Percentiles rank a stretch among this genome's conserved stretches.
Conservation (phyloP, 2,888 invertebrate genomes). For the Trachelus tabidus region DNA sequence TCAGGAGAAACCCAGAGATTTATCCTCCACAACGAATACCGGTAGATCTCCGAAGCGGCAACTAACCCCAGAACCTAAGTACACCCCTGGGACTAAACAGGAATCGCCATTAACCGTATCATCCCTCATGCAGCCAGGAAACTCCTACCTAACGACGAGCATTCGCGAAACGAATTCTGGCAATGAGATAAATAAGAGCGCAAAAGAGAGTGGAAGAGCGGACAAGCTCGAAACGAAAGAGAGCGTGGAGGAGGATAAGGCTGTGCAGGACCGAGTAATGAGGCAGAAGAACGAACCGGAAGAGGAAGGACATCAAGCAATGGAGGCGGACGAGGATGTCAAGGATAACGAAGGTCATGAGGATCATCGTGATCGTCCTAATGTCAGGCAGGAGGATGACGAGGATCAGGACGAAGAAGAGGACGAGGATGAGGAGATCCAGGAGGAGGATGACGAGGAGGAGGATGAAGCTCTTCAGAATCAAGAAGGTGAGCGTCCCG, state of each 20-base stretch:
- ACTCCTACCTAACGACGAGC: neutral
- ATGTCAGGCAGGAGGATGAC: conserved; percentile 34
- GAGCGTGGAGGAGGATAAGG: conserved; percentile 5
- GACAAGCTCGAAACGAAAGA: neutral
- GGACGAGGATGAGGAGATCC: conserved; percentile 52
- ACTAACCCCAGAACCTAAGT: conserved; percentile 51
- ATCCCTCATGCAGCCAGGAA: conserved; percentile 9
- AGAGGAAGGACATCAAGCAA: conserved; percentile 55
- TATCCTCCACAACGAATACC: conserved; percentile 59
- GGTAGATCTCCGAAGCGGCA: conserved; percentile 51
- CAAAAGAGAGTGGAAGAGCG: conserved; percentile 1
- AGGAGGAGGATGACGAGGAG: conserved; percentile 35
- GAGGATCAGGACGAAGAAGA: conserved; percentile 43
- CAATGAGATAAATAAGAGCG: neutral
- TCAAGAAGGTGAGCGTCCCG: conserved; percentile 45
- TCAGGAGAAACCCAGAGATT: conserved; percentile 58
- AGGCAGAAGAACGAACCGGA: conserved; percentile 27
- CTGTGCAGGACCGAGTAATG: conserved; percentile 9
- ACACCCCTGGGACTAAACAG: conserved; percentile 15
- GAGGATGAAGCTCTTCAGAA: conserved; percentile 49
- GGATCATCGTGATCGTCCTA: neutral
- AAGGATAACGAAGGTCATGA: conserved; percentile 57
- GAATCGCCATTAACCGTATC: conserved; percentile 15
- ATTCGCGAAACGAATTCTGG: neutral
- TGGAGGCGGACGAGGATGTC: conserved; percentile 56